A percentile compares a stretch with the other conserved stretches of the same genome.
phyloP scores from a whole-genome alignment of 2,888 invertebrate genomes.

The Machimus atricapillus region DNA sequence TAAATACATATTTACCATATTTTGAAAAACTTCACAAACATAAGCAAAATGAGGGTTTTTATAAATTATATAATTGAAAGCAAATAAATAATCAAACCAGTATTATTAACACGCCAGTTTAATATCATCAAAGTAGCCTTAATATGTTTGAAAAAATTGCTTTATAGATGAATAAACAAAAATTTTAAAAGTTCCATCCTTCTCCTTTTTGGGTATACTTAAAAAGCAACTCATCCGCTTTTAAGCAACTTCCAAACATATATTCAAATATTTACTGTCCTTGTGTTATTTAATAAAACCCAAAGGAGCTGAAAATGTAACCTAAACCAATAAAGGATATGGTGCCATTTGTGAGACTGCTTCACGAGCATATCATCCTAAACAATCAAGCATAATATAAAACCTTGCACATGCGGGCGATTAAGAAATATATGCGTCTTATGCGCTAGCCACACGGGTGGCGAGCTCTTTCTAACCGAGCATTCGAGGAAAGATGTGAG shows the following conservation, averaged over 20 bases:
- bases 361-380: neutral
- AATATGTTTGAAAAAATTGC: too few relatives aligned
- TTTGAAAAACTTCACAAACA: too few relatives aligned
- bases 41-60: too few relatives aligned
- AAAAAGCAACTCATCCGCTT: neutral
- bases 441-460: neutral
- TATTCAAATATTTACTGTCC: neutral
- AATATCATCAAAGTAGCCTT: too few relatives aligned
- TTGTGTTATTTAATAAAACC: neutral
- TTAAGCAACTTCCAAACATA: neutral
- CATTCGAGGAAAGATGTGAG: neutral
- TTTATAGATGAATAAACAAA: too few relatives aligned
- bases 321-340: neutral
- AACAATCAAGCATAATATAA: neutral
- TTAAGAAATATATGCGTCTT: neutral
- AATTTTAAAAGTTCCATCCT: neutral
- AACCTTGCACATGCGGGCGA: neutral
- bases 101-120: too few relatives aligned
- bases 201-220: neutral
- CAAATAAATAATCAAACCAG: too few relatives aligned
- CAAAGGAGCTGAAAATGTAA: neutral
- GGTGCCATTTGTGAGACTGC: neutral
- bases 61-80: too few relatives aligned
- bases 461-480: neutral
- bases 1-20: too few relatives aligned